phyloP scores from a whole-genome alignment of 1,140 invertebrate species.

The Rhopalosiphum maidis region DNA sequence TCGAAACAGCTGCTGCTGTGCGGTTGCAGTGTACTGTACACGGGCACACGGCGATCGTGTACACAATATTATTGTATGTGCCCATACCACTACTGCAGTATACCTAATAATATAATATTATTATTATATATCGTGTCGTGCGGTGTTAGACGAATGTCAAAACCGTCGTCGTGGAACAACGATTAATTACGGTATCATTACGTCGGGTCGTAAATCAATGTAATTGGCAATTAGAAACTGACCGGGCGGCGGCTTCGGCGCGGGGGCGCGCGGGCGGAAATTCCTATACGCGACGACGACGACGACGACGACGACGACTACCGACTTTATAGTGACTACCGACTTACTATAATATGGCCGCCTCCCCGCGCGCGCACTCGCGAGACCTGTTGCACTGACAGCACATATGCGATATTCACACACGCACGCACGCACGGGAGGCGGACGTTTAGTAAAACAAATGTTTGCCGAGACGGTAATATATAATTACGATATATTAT shows the following conservation, averaged over 20 bases:
- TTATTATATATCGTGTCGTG: slow-evolving; percentile 4
- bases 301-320: neutral
- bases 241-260: neutral
- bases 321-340: neutral
- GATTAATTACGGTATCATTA: slow-evolving; percentile 45
- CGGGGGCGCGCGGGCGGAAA: neutral
- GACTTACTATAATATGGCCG: neutral
- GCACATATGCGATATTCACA: neutral
- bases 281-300: slow-evolving; percentile 17
- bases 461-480: slow-evolving; percentile 27
- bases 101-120: slow-evolving; percentile 1
- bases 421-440: neutral
- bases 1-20: neutral
- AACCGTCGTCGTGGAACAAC: neutral
- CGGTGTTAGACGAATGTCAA: slow-evolving; percentile 38
- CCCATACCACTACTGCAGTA: neutral
- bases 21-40: neutral
- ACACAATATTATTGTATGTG: neutral
- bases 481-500: slow-evolving; percentile 12
- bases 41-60: no score
- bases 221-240: slow-evolving; percentile 58
- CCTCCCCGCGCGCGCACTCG: neutral
- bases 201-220: slow-evolving; percentile 51
- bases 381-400: neutral
- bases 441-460: slow-evolving; percentile 50